phyloP scores from a whole-genome alignment of 2,888 invertebrate genomes.

The Fissipunctia ypsillon region DNA sequence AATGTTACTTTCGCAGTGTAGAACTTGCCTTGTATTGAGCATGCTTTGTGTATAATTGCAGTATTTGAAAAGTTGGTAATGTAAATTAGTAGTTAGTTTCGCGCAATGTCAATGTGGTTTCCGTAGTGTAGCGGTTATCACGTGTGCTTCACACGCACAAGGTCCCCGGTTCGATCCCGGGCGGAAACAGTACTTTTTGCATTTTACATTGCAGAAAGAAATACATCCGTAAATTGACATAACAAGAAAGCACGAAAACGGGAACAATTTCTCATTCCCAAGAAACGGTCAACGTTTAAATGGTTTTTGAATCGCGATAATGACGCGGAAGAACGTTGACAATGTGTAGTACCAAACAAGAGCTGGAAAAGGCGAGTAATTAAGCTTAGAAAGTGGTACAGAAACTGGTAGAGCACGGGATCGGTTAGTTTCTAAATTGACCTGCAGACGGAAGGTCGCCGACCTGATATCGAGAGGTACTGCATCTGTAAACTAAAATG shows the following conservation, averaged over 20 bases:
- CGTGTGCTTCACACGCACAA: conserved; percentile 95
- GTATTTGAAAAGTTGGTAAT: background rate
- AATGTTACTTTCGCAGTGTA: background rate
- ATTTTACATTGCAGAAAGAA: conserved; percentile 13
- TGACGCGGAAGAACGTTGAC: conserved; percentile 84
- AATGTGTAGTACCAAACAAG: conserved; percentile 80
- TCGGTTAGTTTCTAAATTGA: conserved; percentile 82
- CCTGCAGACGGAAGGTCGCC: conserved; percentile 75
- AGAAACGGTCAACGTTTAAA: conserved; percentile 67
- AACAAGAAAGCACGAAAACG: conserved; percentile 29
- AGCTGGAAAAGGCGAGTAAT: conserved; percentile 83
- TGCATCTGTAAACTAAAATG: conserved; percentile 58
- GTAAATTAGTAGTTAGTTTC: conserved; percentile 12
- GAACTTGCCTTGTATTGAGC: background rate
- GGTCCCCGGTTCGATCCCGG: conserved; percentile 93
- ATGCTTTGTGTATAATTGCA: background rate
- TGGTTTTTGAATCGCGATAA: conserved; percentile 78
- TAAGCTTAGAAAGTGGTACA: conserved; percentile 86
- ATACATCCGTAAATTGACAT: conserved; percentile 8
- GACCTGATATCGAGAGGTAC: conserved; percentile 68
- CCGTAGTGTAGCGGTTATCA: conserved; percentile 95
- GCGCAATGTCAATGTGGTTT: conserved; percentile 77
- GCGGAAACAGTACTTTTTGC: conserved; percentile 89
- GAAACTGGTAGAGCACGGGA: conserved; percentile 78
- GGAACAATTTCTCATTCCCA: conserved; percentile 59